Conservation (phyloP, 2,113 vertebrate genomes). For the Opisthocomus hoazin region DNA sequence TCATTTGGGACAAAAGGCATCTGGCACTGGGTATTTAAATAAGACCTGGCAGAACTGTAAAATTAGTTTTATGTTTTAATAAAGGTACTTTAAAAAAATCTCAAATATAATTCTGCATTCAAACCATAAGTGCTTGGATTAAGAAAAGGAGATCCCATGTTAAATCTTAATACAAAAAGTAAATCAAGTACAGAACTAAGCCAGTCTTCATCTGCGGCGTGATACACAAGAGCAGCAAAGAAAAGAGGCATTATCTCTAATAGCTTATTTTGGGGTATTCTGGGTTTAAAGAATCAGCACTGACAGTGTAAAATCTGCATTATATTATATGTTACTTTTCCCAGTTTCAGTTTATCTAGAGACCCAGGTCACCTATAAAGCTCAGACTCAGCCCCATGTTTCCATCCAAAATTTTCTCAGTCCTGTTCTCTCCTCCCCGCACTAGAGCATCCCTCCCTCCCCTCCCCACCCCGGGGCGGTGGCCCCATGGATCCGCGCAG, state of each 20-base stretch:
- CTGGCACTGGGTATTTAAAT: constrained; percentile 34
- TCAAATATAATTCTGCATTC: constrained; percentile 15
- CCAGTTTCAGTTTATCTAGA: not conserved
- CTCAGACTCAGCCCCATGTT: not conserved
- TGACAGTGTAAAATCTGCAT: not conserved
- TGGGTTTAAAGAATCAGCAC: not conserved
- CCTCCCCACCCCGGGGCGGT: not conserved
- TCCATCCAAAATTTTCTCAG: not conserved
- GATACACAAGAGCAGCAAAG: not conserved
- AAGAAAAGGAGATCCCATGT: not conserved
- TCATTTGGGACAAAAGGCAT: constrained; percentile 38
- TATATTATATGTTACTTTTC: not conserved
- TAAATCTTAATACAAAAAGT: not conserved
- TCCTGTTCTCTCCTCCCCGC: not conserved
- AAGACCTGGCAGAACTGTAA: constrained; percentile 39
- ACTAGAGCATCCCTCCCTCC: not conserved
- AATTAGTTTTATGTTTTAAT: constrained; percentile 45
- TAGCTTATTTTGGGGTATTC: not conserved
- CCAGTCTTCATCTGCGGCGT: not conserved
- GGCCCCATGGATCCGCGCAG: rapidly evolving
- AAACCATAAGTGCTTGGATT: not conserved
- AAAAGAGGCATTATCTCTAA: not conserved
- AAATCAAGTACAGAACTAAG: not conserved
- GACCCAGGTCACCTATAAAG: not conserved
- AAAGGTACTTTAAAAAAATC: constrained; percentile 39